phyloP scores from a whole-genome alignment of 2,113 vertebrate genomes.

The Labrus mixtus region DNA sequence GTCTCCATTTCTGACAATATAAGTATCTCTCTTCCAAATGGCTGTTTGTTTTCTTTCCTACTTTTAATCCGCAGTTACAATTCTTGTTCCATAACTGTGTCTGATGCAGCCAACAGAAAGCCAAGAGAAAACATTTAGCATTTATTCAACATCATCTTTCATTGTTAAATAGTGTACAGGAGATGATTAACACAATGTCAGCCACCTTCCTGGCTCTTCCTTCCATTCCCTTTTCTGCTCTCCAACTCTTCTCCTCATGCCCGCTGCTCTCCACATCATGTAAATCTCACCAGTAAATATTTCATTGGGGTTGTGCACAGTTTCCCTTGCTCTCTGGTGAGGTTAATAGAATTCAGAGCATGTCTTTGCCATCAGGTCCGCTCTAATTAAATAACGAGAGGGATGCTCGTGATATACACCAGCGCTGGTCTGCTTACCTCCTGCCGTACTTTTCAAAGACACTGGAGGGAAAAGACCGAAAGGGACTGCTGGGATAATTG shows the following conservation, averaged over 20 bases:
- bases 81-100: not conserved
- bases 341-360: slow-evolving; percentile 69
- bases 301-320: slow-evolving; percentile 59
- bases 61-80: not conserved
- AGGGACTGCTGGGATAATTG: slow-evolving; percentile 31
- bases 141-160: slow-evolving; percentile 29
- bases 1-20: not conserved
- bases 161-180: slow-evolving; percentile 27
- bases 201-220: slow-evolving; percentile 6
- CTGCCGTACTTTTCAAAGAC: slow-evolving; percentile 28
- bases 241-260: slow-evolving; percentile 19
- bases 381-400: slow-evolving; percentile 63
- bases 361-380: slow-evolving; percentile 51
- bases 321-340: not conserved
- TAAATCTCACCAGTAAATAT: slow-evolving; percentile 76
- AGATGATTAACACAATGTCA: slow-evolving; percentile 41
- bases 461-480: slow-evolving; percentile 22
- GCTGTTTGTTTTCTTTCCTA: not conserved
- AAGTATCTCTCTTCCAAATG: not conserved
- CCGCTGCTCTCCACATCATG: slow-evolving; percentile 44
- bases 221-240: not conserved
- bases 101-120: not conserved
- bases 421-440: not conserved
- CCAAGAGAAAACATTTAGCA: not conserved
- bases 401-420: slow-evolving; percentile 19